phyloP scores from a whole-genome alignment of 1,140 invertebrate genomes.

The Leucophenga varia region DNA sequence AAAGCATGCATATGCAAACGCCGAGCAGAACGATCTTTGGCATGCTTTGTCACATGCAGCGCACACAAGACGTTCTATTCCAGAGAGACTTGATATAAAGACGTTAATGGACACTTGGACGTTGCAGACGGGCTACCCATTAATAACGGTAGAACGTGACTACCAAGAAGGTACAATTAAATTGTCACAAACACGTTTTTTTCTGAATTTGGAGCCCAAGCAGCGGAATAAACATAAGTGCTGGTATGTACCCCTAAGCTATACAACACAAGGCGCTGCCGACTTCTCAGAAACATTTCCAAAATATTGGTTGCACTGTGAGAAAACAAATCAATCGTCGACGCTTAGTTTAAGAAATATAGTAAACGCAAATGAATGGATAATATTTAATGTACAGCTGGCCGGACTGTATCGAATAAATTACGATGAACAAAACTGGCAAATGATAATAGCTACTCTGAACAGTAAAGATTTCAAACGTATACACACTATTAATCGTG shows the following conservation, averaged over 20 bases:
- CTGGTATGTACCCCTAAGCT: constrained; percentile 66
- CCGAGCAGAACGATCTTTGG: constrained; percentile 83
- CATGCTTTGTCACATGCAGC: constrained; percentile 65
- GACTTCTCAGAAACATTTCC: constrained; percentile 66
- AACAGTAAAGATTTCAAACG: constrained; percentile 56
- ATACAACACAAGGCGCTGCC: constrained; percentile 62
- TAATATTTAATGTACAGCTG: constrained; percentile 64
- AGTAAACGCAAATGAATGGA: constrained; percentile 58
- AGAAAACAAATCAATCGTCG: constrained; percentile 14
- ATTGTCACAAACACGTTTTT: constrained; percentile 60
- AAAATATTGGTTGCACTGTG: constrained; percentile 60
- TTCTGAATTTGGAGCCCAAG: constrained; percentile 11
- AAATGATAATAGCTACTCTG: constrained; percentile 61
- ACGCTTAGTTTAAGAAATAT: no score
- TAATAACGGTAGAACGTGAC: constrained; percentile 67
- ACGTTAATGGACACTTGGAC: constrained; percentile 81
- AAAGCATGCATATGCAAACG: constrained; percentile 65
- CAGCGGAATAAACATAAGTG: constrained; percentile 8
- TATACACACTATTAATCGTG: constrained; percentile 71
- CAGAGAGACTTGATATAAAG: constrained; percentile 61
- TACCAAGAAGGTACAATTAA: constrained; percentile 58
- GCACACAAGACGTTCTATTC: constrained; percentile 56
- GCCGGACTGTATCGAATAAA: constrained; percentile 71
- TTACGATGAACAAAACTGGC: constrained; percentile 73
- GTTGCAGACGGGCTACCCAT: constrained; percentile 75